phyloP scores from a whole-genome alignment of 2,797 vertebrate genomes.

The Syngnathus rostellatus region DNA sequence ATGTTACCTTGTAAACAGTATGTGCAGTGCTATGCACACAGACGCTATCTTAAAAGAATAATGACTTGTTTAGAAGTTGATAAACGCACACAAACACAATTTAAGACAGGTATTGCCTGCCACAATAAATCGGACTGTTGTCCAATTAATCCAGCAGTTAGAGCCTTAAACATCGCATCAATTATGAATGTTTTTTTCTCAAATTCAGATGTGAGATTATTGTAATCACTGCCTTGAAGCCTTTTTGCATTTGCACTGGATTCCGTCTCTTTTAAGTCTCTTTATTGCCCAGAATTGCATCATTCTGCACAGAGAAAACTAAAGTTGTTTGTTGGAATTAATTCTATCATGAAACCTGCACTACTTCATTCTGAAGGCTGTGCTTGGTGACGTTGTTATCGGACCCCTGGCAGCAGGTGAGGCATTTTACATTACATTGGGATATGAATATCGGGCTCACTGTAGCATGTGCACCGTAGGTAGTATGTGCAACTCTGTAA shows the following conservation, averaged over 20 bases:
- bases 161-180: slow-evolving; percentile 26
- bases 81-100: slow-evolving; percentile 5
- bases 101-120: background rate
- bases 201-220: slow-evolving; percentile 45
- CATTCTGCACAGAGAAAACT: slow-evolving; percentile 36
- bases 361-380: background rate
- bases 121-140: background rate
- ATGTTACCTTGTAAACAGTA: background rate
- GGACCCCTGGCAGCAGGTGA: background rate
- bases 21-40: slow-evolving; percentile 1
- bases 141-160: slow-evolving; percentile 37
- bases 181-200: slow-evolving; percentile 29
- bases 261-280: slow-evolving; percentile 20
- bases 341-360: slow-evolving; percentile 10
- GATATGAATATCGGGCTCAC: background rate
- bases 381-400: slow-evolving; percentile 12
- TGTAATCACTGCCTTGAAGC: slow-evolving; percentile 36
- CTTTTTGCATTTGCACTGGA: slow-evolving; percentile 19
- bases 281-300: slow-evolving; percentile 52
- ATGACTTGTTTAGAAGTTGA: slow-evolving; percentile 1
- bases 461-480: background rate
- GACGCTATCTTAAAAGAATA: background rate
- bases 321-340: slow-evolving; percentile 18
- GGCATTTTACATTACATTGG: background rate
- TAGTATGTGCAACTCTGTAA: background rate